These are phyloP conservation scores for Sylvietta virens DNA, from an alignment of 2,113 vertebrate species.

Conservation along the genomic window DNA sequence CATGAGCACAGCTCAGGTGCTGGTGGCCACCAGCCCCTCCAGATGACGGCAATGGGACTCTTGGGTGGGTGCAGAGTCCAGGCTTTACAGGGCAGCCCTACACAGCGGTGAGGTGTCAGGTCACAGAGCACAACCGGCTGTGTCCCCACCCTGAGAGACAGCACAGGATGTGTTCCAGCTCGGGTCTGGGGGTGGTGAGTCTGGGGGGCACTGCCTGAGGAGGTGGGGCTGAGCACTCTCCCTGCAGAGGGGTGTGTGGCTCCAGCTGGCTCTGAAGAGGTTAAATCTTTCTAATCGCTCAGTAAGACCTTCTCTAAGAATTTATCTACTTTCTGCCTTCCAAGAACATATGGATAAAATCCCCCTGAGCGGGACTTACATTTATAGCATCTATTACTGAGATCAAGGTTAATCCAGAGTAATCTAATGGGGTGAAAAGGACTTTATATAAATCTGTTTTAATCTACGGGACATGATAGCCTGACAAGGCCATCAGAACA, in stretches of 20 bases:
- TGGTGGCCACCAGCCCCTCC: not conserved
- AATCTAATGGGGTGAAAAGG: constrained; percentile 67
- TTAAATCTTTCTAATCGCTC: constrained; percentile 58
- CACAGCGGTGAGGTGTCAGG: not conserved
- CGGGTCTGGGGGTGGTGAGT: accelerated
- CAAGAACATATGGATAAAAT: constrained; percentile 67
- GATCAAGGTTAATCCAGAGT: constrained; percentile 69
- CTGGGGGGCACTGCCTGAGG: not conserved
- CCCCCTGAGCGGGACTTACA: constrained; percentile 60
- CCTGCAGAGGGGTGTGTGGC: accelerated
- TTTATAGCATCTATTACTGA: constrained; percentile 67
- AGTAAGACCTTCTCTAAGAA: constrained; percentile 56
- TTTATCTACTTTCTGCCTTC: constrained; percentile 63
- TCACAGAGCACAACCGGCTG: accelerated
- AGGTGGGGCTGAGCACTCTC: not conserved
- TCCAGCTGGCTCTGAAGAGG: not conserved
- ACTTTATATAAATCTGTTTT: constrained; percentile 60
- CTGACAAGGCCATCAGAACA: constrained; percentile 30
- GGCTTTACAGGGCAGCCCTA: not conserved
- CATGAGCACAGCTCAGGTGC: not conserved
- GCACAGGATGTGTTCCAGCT: not conserved
- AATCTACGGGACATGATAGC: constrained; percentile 48
- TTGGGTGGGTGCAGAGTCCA: not conserved
- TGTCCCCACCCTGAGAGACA: not conserved
- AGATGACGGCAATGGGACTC: not conserved